Percentiles rank a stretch among this genome's conserved stretches.
Conservation (phyloP, 2,888 invertebrate species). For the Troglohyphantes excavatus region DNA sequence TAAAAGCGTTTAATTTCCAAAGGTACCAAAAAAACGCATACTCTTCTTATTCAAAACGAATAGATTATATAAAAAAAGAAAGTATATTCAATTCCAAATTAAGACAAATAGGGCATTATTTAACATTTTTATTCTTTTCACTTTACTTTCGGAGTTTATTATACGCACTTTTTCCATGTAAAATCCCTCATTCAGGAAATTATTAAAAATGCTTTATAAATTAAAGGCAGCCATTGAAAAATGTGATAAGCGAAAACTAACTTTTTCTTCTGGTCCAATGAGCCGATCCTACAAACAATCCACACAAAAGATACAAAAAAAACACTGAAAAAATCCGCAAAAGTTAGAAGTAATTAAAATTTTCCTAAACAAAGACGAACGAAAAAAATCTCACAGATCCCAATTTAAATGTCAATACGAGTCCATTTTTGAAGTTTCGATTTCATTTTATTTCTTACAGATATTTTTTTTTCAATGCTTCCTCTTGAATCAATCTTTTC, state of each 20-base stretch:
- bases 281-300: constrained; percentile 17
- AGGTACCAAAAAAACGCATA: constrained; percentile 9
- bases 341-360: constrained; percentile 75
- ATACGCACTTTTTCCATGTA: constrained; percentile 9
- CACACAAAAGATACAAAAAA: constrained; percentile 7
- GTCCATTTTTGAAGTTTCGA: constrained; percentile 71
- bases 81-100: constrained; percentile 32
- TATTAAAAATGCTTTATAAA: constrained; percentile 60
- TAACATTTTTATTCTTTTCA: constrained; percentile 13
- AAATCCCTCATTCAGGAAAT: constrained; percentile 7
- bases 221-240: constrained; percentile 56
- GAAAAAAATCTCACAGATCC: constrained; percentile 46
- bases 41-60: background rate
- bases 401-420: constrained; percentile 77
- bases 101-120: constrained; percentile 57
- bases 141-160: constrained; percentile 40
- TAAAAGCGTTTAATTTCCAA: constrained; percentile 4
- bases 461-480: constrained; percentile 10
- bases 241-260: constrained; percentile 39
- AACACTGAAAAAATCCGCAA: constrained; percentile 33
- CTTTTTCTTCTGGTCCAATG: background rate
- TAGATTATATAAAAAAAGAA: background rate
- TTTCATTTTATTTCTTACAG: constrained; percentile 43
- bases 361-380: constrained; percentile 56
- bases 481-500: constrained; percentile 40